Evolutionary conservation across 2,113 vertebrate genomes (phyloP), one percentile per base, ranked within the genome.

Genomic region (Percopsis transmontana): DNA sequence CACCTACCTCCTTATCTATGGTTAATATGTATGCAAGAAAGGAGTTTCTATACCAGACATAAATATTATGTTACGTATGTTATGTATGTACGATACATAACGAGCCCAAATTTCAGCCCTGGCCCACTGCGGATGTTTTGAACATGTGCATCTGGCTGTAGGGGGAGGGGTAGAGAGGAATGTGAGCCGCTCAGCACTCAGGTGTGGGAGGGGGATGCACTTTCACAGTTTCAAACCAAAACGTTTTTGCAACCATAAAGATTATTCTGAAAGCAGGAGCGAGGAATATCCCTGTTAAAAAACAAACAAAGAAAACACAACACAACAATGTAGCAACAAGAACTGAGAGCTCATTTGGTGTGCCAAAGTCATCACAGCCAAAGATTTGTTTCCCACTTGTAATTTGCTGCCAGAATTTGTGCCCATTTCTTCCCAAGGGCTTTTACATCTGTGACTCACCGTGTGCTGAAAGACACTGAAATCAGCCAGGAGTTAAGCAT

Each of bases 311-410:
- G 50, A 24, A 48, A 58, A 72, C 40, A 12, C 15, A 48, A 39
- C 21, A 24, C 64, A 80, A 83, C 66, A 48, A 70, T 70, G 45
- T 64, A 66, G 79, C 77, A 85, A 85, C 83, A 88, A 80, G 42
- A 79, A 56, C 61, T 68, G 69, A 58, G 50, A 41, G 62, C 78
- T 77, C 63, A 58, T 64, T 61, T 71, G 53, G 66, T 55, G 62
- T 68, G 66, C 62, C 62, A 80, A 72, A 79, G 78, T 81, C 70
- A 84, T 78, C 72, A 69, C 58, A 62, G 51, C 58, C 68, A 64
- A 66, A 76, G 66, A 89, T 81, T 72, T 72, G 68, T 68, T 77
- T 21, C 48, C 60, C 3, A 44, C 77, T 76, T 67, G 66, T 66
- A 72, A 66, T 68, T 71, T 58, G 42, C 58, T 73, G 62, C 66